phyloP scores from a whole-genome alignment of 2,888 invertebrate genomes.

The Pomacea canaliculata region DNA sequence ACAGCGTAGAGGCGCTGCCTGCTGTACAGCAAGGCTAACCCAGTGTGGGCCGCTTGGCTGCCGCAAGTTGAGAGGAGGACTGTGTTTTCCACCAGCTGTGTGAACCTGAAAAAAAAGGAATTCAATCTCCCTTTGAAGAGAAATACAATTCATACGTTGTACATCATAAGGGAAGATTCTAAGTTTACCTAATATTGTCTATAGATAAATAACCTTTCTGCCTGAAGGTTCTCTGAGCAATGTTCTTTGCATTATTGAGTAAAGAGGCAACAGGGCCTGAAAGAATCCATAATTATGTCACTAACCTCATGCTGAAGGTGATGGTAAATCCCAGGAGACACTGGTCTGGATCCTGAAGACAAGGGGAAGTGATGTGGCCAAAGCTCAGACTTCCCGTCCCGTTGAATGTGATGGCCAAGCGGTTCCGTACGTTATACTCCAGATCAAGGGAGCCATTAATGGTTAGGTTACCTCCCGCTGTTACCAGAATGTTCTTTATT shows the following conservation, averaged over 20 bases:
- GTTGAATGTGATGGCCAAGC: slow-evolving; percentile 19
- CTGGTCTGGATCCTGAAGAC: slow-evolving; percentile 37
- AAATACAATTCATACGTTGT: no score
- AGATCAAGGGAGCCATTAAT: slow-evolving; percentile 25
- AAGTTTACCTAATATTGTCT: no score
- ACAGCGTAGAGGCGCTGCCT: slow-evolving; percentile 37
- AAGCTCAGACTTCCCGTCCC: slow-evolving; percentile 23
- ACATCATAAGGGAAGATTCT: no score
- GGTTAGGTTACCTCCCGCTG: slow-evolving; percentile 26
- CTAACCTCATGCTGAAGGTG: slow-evolving; percentile 25
- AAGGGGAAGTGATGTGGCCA: slow-evolving; percentile 25
- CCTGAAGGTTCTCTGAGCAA: no score
- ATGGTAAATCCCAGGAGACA: slow-evolving; percentile 40
- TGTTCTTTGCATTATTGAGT: no score
- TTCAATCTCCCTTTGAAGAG: not conserved
- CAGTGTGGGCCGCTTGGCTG: slow-evolving; percentile 30
- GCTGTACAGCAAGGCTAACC: slow-evolving; percentile 41
- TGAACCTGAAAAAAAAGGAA: slow-evolving; percentile 31
- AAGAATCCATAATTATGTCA: no score
- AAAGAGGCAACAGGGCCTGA: no score
- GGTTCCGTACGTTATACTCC: slow-evolving; percentile 15
- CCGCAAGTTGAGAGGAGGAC: slow-evolving; percentile 39
- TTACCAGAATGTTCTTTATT: slow-evolving; percentile 24
- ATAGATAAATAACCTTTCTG: no score
- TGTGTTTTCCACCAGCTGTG: slow-evolving; percentile 35